These are phyloP conservation scores for Orussus abietinus DNA, from an alignment of 1,140 invertebrate genomes.

Conservation along the genomic window DNA sequence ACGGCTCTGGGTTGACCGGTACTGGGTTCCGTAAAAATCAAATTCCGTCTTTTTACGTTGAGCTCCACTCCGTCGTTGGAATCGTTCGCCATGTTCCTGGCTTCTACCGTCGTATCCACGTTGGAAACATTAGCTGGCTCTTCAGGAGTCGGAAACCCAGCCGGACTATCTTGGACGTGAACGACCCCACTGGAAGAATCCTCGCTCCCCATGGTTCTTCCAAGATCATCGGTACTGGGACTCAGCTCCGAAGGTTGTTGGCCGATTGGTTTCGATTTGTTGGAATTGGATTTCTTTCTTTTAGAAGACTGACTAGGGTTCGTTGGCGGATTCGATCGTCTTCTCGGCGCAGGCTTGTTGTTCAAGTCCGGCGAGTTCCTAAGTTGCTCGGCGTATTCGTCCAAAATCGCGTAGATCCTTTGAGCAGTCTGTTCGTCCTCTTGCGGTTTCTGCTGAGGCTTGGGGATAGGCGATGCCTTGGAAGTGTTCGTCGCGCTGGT, in stretches of 20 bases:
- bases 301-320: slow-evolving; percentile 69
- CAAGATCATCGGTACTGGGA: slow-evolving; percentile 61
- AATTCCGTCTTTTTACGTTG: slow-evolving; percentile 39
- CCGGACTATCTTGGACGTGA: slow-evolving; percentile 53
- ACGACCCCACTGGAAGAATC: slow-evolving; percentile 67
- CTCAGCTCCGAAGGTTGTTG: slow-evolving; percentile 57
- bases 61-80: slow-evolving; percentile 30
- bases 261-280: slow-evolving; percentile 55
- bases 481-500: slow-evolving; percentile 57
- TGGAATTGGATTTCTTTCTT: slow-evolving; percentile 66
- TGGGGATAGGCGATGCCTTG: slow-evolving; percentile 64
- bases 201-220: slow-evolving; percentile 66
- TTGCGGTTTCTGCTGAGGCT: slow-evolving; percentile 70
- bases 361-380: slow-evolving; percentile 75
- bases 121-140: slow-evolving; percentile 33
- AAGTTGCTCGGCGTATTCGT: slow-evolving; percentile 76
- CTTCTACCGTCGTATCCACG: slow-evolving; percentile 17
- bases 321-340: slow-evolving; percentile 69
- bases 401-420: slow-evolving; percentile 74
- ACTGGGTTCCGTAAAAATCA: slow-evolving; percentile 43
- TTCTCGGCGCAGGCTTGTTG: slow-evolving; percentile 73
- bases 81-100: slow-evolving; percentile 9
- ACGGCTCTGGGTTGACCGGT: slow-evolving; percentile 45
- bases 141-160: slow-evolving; percentile 37
- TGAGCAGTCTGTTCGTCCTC: slow-evolving; percentile 80